A percentile compares a stretch with the other conserved stretches of the same genome.
These are phyloP conservation scores for Struthio camelus DNA, from an alignment of 2,113 vertebrate genomes.

Conservation along the genomic window DNA sequence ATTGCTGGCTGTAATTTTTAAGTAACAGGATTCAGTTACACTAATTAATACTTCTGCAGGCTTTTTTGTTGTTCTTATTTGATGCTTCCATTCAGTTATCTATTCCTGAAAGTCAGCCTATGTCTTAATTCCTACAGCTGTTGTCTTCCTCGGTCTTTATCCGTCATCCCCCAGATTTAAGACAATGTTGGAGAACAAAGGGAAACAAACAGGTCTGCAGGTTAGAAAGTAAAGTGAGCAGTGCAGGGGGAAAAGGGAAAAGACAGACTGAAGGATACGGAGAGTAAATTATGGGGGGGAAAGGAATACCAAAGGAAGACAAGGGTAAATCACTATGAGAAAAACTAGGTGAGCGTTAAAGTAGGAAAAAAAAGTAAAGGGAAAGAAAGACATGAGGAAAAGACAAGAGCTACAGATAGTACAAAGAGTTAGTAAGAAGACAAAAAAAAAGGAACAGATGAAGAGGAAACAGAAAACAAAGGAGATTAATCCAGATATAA, in stretches of 20 bases:
- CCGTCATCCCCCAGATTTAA: background rate
- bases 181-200: background rate
- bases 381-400: background rate
- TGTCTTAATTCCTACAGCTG: conserved; percentile 11
- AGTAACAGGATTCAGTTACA: background rate
- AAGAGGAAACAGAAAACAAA: conserved; percentile 30
- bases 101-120: background rate
- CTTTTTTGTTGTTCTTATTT: background rate
- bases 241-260: background rate
- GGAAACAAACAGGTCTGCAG: background rate
- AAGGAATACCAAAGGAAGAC: background rate
- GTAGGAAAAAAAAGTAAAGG: background rate
- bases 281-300: background rate
- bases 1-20: background rate
- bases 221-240: background rate
- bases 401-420: background rate
- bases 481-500: background rate
- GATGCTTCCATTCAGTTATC: background rate
- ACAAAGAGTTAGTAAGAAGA: background rate
- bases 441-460: background rate
- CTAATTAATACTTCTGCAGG: background rate
- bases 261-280: background rate
- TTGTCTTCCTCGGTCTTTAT: background rate
- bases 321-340: background rate
- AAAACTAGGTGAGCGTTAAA: background rate